Base-by-base conservation (phyloP, 1,140 invertebrate species). In the Branchinecta lynchi region DNA sequence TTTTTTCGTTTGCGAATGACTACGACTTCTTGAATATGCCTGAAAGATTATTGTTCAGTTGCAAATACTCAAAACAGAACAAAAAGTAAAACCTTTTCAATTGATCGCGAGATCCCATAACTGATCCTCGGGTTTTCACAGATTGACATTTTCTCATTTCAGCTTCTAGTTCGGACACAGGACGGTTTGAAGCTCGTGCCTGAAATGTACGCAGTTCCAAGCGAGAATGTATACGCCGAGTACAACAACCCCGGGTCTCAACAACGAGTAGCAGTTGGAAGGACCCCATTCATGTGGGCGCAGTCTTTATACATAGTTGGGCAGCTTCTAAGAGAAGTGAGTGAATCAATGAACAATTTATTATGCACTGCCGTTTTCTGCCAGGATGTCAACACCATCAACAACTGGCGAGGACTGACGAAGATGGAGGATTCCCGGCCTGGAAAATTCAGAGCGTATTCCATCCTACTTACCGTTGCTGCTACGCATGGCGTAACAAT, bases 261-360 rank as follows among this genome's bases (percentile, higher is more conserved):
- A 78, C 81, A 85, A 32, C 83, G 96, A 69, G 83, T 90, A 73
- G 86, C 91, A 7, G 81, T 91, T 66, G 97, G 97, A 15, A 85
- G 92, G 77, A 88, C 89, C 77, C 96, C 96, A 5, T 97, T 98
- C 78, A 86, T 97, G 77, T 99, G 96, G 97, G 95, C 91, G 0
- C 96, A 99, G 78, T 97, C 94, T 9, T 81, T 99, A 12, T 99
- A 97, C 77, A 94, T 99, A 76, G 80, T 99, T 65, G 92, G 92
- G 44, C 89, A 92, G 79, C 83, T 99, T 44, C 79, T 99, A 10
- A 89, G 93, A 82, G 95, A 99, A 83, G 92, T 89, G 81, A 79
- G 72, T 72, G 45, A 66, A 15, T 20, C 45, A 66, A 32, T 32
- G 32, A 32, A 32, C 32, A 32, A 5, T 32, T 32, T 70, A 70